Base-by-base conservation (phyloP, 2,113 vertebrate species). In the Corythaixoides concolor region DNA sequence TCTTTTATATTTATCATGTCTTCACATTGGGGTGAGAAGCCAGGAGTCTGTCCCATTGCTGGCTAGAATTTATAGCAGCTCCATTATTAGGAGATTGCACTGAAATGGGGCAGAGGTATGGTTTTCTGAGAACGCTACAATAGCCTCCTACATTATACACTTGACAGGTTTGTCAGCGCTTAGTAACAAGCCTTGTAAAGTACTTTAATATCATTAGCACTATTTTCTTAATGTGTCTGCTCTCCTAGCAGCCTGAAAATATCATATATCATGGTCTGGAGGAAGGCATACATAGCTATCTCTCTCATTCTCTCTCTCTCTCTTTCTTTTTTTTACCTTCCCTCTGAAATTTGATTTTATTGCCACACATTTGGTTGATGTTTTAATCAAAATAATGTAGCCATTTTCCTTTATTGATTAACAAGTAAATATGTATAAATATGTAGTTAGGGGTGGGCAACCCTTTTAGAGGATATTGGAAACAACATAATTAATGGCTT, bases 131-230 rank as follows among this genome's bases (percentile, higher is more conserved):
- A 98, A 98, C 97, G 98, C 99, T 98, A 98, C 97, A 98, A 99
- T 99, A 98, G 98, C 98, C 98, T 98, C 98, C 98, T 99, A 99
- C 98, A 99, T 99, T 99, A 99, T 98, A 97, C 97, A 98, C 98
- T 98, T 99, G 99, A 99, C 99, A 99, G 98, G 98, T 99, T 99
- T 99, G 98, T 99, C 99, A 99, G 99, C 98, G 97, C 98, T 98
- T 98, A 98, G 98, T 98, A 98, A 98, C 98, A 98, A 99, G 98
- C 98, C 99, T 98, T 98, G 98, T 98, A 98, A 99, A 99, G 99
- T 98, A 99, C 98, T 99, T 98, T 98, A 99, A 99, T 99, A 99
- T 99, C 99, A 99, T 99, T 99, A 99, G 99, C 99, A 99, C 98
- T 99, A 99, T 99, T 99, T 99, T 99, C 98, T 98, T 99, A 99